A percentile compares a stretch with the other conserved stretches of the same genome.
phyloP scores from a whole-genome alignment of 2,888 invertebrate species.

The Spodoptera picta region DNA sequence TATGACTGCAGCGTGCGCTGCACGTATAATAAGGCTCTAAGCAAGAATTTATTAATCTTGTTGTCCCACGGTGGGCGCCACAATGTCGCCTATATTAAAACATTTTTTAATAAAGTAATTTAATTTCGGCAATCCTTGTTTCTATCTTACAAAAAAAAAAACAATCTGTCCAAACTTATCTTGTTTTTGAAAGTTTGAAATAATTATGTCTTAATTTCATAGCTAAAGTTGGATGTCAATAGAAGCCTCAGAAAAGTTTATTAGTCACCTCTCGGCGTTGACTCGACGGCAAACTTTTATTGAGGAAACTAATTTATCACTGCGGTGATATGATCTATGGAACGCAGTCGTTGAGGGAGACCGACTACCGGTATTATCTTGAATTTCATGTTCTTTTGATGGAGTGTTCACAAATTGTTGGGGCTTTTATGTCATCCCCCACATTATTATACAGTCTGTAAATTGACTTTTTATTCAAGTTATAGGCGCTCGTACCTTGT shows the following conservation, averaged over 20 bases:
- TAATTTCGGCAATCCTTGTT: slow-evolving; percentile 15
- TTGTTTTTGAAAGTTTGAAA: slow-evolving; percentile 12
- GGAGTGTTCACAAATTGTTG: slow-evolving; percentile 63
- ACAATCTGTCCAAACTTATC: slow-evolving; percentile 5
- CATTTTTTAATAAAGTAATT: slow-evolving; percentile 45
- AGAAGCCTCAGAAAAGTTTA: slow-evolving; percentile 39
- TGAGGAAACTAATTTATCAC: slow-evolving; percentile 76
- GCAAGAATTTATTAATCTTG: slow-evolving; percentile 67
- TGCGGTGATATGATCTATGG: slow-evolving; percentile 73
- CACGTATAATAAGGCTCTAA: slow-evolving; percentile 65
- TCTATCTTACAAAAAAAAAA: slow-evolving; percentile 1
- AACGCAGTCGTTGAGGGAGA: slow-evolving; percentile 64
- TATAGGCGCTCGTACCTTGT: slow-evolving; percentile 1
- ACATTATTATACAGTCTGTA: slow-evolving; percentile 22
- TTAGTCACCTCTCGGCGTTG: slow-evolving; percentile 55
- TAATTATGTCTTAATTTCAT: slow-evolving; percentile 35
- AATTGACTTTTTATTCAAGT: slow-evolving; percentile 42
- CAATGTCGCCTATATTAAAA: slow-evolving; percentile 58
- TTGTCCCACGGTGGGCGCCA: slow-evolving; percentile 76
- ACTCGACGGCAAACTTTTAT: slow-evolving; percentile 67
- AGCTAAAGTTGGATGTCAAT: slow-evolving; percentile 35
- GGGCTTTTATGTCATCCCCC: slow-evolving; percentile 39
- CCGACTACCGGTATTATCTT: slow-evolving; percentile 49
- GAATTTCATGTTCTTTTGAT: slow-evolving; percentile 67
- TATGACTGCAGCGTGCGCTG: slow-evolving; percentile 46